Percentiles rank a stretch among this genome's conserved stretches.
These are phyloP conservation scores for Labeo rohita DNA, from an alignment of 2,113 vertebrate genomes.

Conservation along the genomic window DNA sequence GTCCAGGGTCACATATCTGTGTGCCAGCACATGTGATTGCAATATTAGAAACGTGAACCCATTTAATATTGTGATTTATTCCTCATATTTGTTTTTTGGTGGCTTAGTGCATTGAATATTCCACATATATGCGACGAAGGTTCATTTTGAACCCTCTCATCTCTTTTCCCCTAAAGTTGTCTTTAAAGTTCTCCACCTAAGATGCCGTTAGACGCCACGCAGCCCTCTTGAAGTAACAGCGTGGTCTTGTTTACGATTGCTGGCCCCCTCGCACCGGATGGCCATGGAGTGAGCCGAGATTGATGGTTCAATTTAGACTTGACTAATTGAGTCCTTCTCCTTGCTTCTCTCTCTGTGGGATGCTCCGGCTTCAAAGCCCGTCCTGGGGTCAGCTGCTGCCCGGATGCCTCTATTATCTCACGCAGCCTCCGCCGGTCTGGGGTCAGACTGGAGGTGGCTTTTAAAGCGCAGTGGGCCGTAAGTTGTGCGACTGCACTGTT, in stretches of 20 bases:
- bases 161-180: background rate
- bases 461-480: constrained; percentile 14
- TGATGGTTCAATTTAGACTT: constrained; percentile 45
- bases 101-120: background rate
- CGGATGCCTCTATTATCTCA: constrained; percentile 31
- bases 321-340: constrained; percentile 43
- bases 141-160: background rate
- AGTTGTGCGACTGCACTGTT: constrained; percentile 34
- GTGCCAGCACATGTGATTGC: too few relatives aligned
- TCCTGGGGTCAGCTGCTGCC: constrained; percentile 21
- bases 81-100: background rate
- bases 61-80: background rate
- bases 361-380: constrained; percentile 39
- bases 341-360: constrained; percentile 29
- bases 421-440: constrained; percentile 14
- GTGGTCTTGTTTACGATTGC: constrained; percentile 24
- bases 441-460: constrained; percentile 35
- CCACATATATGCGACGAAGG: background rate
- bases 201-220: background rate
- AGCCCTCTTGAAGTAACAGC: constrained; percentile 22
- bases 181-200: background rate
- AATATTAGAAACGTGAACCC: too few relatives aligned
- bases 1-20: too few relatives aligned
- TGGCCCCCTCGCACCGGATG: constrained; percentile 36
- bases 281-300: constrained; percentile 40